Evolutionary conservation across 2,888 invertebrate genomes (phyloP).

Genomic region (Rotaria magnacalcarata): DNA sequence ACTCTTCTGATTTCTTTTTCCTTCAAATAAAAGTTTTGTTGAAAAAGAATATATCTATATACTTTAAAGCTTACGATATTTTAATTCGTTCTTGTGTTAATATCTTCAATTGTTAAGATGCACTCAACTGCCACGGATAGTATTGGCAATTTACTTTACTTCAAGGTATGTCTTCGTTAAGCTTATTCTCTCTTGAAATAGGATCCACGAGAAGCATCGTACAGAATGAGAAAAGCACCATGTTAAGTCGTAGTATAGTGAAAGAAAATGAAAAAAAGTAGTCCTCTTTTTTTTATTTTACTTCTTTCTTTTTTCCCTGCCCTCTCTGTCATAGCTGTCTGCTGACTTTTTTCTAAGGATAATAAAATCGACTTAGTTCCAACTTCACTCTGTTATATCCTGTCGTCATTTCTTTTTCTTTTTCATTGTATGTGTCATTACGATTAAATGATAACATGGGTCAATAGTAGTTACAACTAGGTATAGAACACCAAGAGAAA

Average conservation of each 20-base stretch:
- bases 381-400: background rate
- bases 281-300: background rate
- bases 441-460: background rate
- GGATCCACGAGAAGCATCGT: background rate
- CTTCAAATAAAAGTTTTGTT: background rate
- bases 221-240: constrained; percentile 13
- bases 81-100: background rate
- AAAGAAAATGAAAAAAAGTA: background rate
- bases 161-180: background rate
- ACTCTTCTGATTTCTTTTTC: background rate
- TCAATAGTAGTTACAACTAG: background rate
- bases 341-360: background rate
- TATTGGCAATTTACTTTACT: background rate
- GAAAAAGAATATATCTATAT: background rate
- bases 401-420: background rate
- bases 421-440: background rate
- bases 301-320: background rate
- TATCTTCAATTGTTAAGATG: background rate
- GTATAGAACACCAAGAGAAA: background rate
- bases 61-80: background rate
- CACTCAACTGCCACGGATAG: background rate
- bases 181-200: background rate
- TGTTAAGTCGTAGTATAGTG: background rate
- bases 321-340: background rate
- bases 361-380: constrained; percentile 10